Percentiles rank a stretch among this genome's conserved stretches.
phyloP scores from a whole-genome alignment of 2,888 invertebrate species.

The Lissocephala sabroskyi region DNA sequence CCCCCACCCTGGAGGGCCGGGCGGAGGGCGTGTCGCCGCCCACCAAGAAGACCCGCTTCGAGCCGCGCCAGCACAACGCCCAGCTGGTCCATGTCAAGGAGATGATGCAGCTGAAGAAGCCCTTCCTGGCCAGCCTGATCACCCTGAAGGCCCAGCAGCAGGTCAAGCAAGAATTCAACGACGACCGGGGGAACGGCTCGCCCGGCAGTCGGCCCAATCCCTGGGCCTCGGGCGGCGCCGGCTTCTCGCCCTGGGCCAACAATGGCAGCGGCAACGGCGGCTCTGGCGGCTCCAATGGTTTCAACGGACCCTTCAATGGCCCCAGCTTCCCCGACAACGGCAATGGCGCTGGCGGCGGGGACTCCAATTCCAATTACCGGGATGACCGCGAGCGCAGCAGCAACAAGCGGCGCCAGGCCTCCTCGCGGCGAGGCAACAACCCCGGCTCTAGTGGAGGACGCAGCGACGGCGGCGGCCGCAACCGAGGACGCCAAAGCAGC shows the following conservation, averaged over 20 bases:
- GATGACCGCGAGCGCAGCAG: constrained; percentile 39
- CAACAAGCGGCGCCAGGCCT: constrained; percentile 13
- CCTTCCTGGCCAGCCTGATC: constrained; percentile 65
- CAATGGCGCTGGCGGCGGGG: constrained; percentile 14
- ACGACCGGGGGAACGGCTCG: constrained; percentile 33
- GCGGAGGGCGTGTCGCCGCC: constrained; percentile 56
- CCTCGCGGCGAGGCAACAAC: constrained; percentile 9
- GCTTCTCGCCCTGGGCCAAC: constrained; percentile 40
- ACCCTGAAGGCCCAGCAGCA: constrained; percentile 64
- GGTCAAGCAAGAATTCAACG: constrained; percentile 42
- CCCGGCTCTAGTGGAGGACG: constrained; percentile 27
- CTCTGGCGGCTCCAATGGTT: constrained; percentile 2
- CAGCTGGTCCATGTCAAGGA: constrained; percentile 68
- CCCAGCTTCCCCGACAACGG: constrained; percentile 25
- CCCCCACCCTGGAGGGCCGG: constrained; percentile 59
- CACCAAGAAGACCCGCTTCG: constrained; percentile 68
- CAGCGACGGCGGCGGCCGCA: constrained; percentile 30
- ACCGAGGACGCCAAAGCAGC: constrained; percentile 55
- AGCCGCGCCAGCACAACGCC: constrained; percentile 69
- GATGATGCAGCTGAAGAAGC: constrained; percentile 58
- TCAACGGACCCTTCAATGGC: constrained; percentile 41
- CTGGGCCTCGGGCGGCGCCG: constrained; percentile 40
- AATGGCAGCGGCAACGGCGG: constrained; percentile 37
- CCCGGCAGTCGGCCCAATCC: constrained; percentile 54
- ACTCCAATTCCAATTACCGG: constrained; percentile 28